Conservation (phyloP, 1,140 invertebrate species). For the Bombus terrestris region DNA sequence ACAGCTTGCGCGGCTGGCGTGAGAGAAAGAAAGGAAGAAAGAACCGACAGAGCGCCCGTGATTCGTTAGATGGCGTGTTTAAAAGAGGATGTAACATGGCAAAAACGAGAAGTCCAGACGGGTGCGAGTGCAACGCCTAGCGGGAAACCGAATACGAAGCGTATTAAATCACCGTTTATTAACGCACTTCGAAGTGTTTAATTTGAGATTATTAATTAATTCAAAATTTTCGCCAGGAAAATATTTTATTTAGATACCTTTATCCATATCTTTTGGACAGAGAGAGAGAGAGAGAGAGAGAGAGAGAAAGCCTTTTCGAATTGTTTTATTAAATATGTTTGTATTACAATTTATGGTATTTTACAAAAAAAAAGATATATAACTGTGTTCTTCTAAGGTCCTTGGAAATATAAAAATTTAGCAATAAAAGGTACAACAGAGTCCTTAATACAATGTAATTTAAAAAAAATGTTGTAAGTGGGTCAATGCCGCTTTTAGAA, state of each 20-base stretch:
- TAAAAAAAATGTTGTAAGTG: neutral
- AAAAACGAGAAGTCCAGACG: neutral
- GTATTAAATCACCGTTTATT: constrained; percentile 26
- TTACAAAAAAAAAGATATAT: neutral
- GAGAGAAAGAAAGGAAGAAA: constrained; percentile 62
- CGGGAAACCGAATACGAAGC: constrained; percentile 4
- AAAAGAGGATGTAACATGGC: constrained; percentile 38
- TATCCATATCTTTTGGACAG: neutral
- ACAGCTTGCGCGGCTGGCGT: constrained; percentile 58
- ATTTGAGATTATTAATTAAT: neutral
- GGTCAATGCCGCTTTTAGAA: constrained; percentile 12
- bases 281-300: too few species aligned
- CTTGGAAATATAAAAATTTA: neutral
- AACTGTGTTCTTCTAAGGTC: neutral
- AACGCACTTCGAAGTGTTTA: too few species aligned
- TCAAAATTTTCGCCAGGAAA: neutral
- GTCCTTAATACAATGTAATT: constrained; percentile 7
- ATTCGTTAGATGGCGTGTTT: constrained; percentile 39
- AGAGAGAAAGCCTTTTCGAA: neutral
- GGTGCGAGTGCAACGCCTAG: constrained; percentile 19
- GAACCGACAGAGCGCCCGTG: constrained; percentile 22
- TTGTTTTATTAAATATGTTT: neutral
- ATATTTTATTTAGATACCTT: too few species aligned
- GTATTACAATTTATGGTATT: neutral
- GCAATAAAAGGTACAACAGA: neutral